A percentile compares a stretch with the other conserved stretches of the same genome.
These are phyloP conservation scores for Rhinolophus ferrumequinum DNA, from an alignment of 2,113 vertebrate genomes.

Conservation along the genomic window DNA sequence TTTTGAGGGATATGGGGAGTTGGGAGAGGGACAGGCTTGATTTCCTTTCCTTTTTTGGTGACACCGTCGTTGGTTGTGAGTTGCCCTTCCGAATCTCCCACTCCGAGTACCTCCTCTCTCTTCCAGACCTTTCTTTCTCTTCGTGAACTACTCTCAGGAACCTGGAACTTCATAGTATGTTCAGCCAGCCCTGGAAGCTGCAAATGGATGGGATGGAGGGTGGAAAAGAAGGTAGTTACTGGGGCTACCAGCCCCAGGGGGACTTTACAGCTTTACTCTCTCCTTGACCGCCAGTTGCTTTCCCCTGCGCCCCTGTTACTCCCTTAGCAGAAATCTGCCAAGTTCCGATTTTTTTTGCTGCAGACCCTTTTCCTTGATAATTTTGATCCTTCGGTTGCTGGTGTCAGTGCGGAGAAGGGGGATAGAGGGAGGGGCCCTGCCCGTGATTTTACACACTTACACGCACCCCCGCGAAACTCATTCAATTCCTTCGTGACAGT, in stretches of 20 bases:
- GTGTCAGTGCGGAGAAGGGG: conserved; percentile 26
- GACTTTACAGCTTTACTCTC: not conserved
- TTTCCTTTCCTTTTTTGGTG: conserved; percentile 70
- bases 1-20: conserved; percentile 6
- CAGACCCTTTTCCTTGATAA: conserved; percentile 24
- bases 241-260: not conserved
- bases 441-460: not conserved
- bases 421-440: conserved; percentile 30
- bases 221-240: not conserved
- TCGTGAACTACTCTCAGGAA: not conserved
- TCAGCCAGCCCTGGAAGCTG: not conserved
- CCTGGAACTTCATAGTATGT: conserved; percentile 59
- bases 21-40: not conserved
- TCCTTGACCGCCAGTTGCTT: not conserved
- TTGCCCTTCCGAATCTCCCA: conserved; percentile 47
- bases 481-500: conserved; percentile 70
- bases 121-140: conserved; percentile 34
- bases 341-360: conserved; percentile 52
- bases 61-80: conserved; percentile 18
- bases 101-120: not conserved
- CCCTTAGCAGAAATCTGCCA: conserved; percentile 3
- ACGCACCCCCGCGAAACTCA: conserved; percentile 36
- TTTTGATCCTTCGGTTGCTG: conserved; percentile 32
- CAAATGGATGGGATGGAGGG: not conserved
- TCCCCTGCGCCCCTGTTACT: not conserved